Conservation (phyloP, 2,113 vertebrate species). For the Elanoides forficatus region DNA sequence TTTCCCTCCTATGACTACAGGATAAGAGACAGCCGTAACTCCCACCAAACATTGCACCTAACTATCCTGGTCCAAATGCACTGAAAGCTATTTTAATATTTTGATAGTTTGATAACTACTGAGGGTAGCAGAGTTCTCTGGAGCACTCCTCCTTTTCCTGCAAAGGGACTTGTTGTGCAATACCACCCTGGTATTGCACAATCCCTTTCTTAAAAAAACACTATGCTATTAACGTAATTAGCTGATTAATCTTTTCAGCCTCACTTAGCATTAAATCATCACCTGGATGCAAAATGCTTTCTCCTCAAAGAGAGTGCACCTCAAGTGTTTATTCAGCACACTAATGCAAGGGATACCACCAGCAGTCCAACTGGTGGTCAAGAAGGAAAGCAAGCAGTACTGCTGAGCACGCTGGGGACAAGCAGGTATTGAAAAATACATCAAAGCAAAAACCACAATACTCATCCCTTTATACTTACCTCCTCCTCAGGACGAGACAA, state of each 20-base stretch:
- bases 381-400: neutral
- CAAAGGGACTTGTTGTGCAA: neutral
- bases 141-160: neutral
- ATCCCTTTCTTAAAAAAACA: neutral
- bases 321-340: conserved; percentile 27
- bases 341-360: neutral
- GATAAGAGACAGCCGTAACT: neutral
- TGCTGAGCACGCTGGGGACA: neutral
- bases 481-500: neutral
- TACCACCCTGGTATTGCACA: neutral
- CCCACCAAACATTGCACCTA: neutral
- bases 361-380: neutral
- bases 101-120: neutral
- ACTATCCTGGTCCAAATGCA: neutral
- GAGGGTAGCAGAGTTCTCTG: neutral
- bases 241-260: conserved; percentile 34
- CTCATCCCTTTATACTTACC: neutral
- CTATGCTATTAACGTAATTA: neutral
- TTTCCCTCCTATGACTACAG: neutral
- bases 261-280: conserved; percentile 12
- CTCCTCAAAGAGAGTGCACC: neutral
- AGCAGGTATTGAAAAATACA: neutral
- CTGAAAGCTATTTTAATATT: neutral
- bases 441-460: neutral
- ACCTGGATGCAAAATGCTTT: neutral